These are phyloP conservation scores for Sturnus vulgaris DNA, from an alignment of 2,113 vertebrate species.

Conservation along the genomic window DNA sequence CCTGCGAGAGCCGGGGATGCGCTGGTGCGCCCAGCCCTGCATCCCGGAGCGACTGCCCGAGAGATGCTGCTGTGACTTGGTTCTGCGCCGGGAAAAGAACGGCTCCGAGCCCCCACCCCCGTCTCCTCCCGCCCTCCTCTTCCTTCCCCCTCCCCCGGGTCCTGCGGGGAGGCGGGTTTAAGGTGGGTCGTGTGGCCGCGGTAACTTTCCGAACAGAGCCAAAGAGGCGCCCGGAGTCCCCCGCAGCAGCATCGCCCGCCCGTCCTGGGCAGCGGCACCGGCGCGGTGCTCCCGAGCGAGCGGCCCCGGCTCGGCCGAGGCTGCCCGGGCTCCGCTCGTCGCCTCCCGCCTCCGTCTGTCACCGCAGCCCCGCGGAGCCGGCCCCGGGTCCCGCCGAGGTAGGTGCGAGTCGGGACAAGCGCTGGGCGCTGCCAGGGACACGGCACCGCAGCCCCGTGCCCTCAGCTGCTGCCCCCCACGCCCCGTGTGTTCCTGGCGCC, in stretches of 20 bases:
- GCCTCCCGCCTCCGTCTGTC: not conserved
- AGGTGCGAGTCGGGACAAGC: not conserved
- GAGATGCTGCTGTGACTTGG: not conserved
- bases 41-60: not conserved
- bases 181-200: constrained; percentile 62
- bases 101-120: constrained; percentile 20
- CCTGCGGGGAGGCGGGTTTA: constrained; percentile 65
- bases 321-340: not conserved
- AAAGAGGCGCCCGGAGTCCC: constrained; percentile 23
- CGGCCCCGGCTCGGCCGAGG: not conserved
- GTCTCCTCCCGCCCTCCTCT: constrained; percentile 22
- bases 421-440: not conserved
- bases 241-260: not conserved
- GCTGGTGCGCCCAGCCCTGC: not conserved
- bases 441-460: not conserved
- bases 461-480: not conserved
- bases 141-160: constrained; percentile 20
- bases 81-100: not conserved
- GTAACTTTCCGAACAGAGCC: constrained; percentile 65
- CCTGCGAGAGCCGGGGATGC: not conserved
- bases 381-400: constrained; percentile 10
- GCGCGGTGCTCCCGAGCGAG: not conserved
- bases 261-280: not conserved
- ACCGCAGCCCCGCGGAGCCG: not conserved
- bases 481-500: not conserved